phyloP scores from a whole-genome alignment of 2,888 invertebrate species.

The Copidosoma aretas region DNA sequence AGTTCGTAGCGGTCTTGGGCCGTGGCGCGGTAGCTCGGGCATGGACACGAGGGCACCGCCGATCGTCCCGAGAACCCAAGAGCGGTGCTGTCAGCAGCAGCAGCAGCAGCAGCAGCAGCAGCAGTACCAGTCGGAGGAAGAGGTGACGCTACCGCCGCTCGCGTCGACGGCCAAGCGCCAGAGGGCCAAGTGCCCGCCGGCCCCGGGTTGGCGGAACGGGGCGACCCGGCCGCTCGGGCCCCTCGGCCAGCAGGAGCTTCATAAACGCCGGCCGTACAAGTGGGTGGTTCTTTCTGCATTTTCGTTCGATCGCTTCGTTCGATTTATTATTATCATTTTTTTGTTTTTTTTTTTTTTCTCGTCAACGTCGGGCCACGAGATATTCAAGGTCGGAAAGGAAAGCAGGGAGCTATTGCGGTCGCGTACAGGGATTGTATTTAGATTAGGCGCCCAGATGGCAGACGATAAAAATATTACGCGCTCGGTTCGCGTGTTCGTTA shows the following conservation, averaged over 20 bases:
- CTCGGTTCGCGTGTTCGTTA: too few relatives aligned
- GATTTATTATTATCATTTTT: too few relatives aligned
- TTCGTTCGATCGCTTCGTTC: too few relatives aligned
- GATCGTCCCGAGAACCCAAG: slow-evolving; percentile 56
- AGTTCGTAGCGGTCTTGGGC: slow-evolving; percentile 31
- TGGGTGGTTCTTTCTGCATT: slow-evolving; percentile 35
- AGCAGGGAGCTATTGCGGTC: too few relatives aligned
- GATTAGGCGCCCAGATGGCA: too few relatives aligned
- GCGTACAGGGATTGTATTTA: too few relatives aligned
- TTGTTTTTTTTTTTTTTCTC: too few relatives aligned
- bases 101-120: slow-evolving; percentile 45
- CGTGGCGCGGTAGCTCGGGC: slow-evolving; percentile 45
- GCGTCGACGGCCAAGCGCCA: slow-evolving; percentile 49
- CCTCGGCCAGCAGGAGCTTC: slow-evolving; percentile 45
- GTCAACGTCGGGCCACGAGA: too few relatives aligned
- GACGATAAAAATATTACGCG: too few relatives aligned
- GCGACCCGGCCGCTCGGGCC: slow-evolving; percentile 36
- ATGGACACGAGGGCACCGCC: slow-evolving; percentile 62
- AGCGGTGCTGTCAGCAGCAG: slow-evolving; percentile 50
- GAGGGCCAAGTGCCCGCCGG: slow-evolving; percentile 41
- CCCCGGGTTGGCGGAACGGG: slow-evolving; percentile 43
- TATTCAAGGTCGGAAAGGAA: too few relatives aligned
- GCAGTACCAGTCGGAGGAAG: slow-evolving; percentile 23
- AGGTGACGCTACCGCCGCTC: slow-evolving; percentile 58
- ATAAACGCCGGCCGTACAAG: slow-evolving; percentile 57